Base-by-base conservation (phyloP, 2,113 vertebrate species). In the Clarias magur region DNA sequence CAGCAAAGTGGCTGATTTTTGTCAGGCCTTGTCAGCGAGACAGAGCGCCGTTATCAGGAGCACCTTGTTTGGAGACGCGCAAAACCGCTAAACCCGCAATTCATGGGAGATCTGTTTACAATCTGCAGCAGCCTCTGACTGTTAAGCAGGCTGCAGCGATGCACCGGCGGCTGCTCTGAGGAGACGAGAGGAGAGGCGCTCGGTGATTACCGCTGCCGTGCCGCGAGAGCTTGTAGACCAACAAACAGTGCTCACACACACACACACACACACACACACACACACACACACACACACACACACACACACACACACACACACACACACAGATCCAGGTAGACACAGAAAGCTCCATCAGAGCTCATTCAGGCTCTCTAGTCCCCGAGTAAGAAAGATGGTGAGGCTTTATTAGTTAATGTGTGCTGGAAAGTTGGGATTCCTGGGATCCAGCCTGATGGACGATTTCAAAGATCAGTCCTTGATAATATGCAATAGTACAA, bases 61-160 rank as follows among this genome's bases (percentile, higher is more conserved):
- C 92, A 94, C 95, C 95, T 95, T 95, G 95, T 96, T 95, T 95
- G 94, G 94, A 95, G 95, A 95, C 93, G 92, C 91, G 92, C 94
- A 93, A 95, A 95, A 94, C 92, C 92, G 93, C 95, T 95, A 94
- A 96, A 95, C 92, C 94, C 91, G 92, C 94, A 95, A 95, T 95
- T 95, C 95, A 95, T 94, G 91, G 92, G 95, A 95, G 95, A 95
- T 95, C 95, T 95, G 95, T 95, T 95, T 95, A 95, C 95, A 95
- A 95, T 94, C 94, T 95, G 92, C 93, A 86, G 92, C 88, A 92
- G 93, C 94, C 93, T 92, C 93, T 94, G 94, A 95, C 94, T 95
- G 94, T 94, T 95, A 94, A 95, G 94, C 94, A 94, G 94, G 92
- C 91, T 92, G 92, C 91, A 90, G 89, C 90, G 93, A 92, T 92